Base-by-base conservation (phyloP, 2,888 invertebrate genomes). In the Agonopterix arenella region DNA sequence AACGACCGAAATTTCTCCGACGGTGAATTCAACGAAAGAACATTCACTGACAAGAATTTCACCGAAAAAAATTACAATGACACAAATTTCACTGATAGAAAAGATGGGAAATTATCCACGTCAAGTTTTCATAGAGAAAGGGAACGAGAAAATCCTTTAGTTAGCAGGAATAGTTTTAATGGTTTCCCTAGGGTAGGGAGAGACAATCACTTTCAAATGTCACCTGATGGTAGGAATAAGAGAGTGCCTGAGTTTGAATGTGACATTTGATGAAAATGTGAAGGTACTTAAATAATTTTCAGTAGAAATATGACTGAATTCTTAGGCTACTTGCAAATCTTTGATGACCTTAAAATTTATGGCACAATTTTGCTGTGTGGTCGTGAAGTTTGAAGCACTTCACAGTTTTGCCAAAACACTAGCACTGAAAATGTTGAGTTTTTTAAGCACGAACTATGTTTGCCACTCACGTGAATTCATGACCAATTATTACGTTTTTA, bases 171-270 rank as follows among this genome's bases (percentile, higher is more conserved):
- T 65, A 90, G 89, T 58, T 90, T 90, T 59, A 90, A 80, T 55
- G 89, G 88, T 7, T 89, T 86, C 57, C 90, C 85, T 4, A 73
- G 89, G 54, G 74, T 89, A 52, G 80, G 83, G 1, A 79, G 88
- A 45, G 86, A 88, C 36, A 73, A 65, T 49, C 86, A 88, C 51
- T 89, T 89, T 52, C 84, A 88, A 61, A 70, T 84, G 69, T 74
- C 81, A 41, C 80, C 86, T 10, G 90, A 89, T 45, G 88, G 89
- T n/a, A 74, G 86, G 37, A 90, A 83, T 64, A 90, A 90, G 54
- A 85, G 92, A 64, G 91, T 92, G 52, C 84, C 92, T 4, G 92
- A 92, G 70, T 92, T 92, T 63, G 92, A 92, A 70, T 92, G 92
- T 70, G 92, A 92, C 75, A 92, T 92, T 59, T 79, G 60, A 64